These are phyloP conservation scores for Oreohelix idahoensis DNA, from an alignment of 1,140 invertebrate species.

Conservation along the genomic window DNA sequence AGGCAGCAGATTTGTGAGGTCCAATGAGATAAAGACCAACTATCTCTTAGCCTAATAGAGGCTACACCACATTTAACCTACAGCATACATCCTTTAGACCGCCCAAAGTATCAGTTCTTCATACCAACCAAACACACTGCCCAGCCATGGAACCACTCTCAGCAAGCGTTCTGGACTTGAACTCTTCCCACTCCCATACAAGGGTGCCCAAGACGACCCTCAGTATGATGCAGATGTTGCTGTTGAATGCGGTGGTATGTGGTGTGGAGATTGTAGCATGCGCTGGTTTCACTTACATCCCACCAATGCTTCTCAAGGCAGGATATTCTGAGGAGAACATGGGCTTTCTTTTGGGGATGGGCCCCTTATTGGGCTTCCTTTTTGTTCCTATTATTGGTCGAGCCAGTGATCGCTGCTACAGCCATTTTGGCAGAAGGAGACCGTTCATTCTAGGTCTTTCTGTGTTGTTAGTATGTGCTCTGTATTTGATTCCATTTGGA, in stretches of 20 bases:
- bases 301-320: constrained; percentile 75
- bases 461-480: constrained; percentile 68
- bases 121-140: no score
- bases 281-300: constrained; percentile 76
- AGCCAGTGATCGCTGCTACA: constrained; percentile 73
- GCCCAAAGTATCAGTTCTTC: not conserved
- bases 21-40: no score
- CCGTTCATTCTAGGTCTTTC: constrained; percentile 74
- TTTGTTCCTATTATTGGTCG: constrained; percentile 74
- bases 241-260: constrained; percentile 74
- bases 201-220: constrained; percentile 33
- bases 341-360: constrained; percentile 72
- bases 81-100: not conserved
- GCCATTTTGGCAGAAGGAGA: constrained; percentile 71
- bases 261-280: constrained; percentile 75
- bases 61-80: no score
- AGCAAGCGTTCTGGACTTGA: constrained; percentile 30
- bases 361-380: constrained; percentile 73
- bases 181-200: not conserved
- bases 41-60: no score
- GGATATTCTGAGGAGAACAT: constrained; percentile 74
- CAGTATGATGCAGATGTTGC: constrained; percentile 58
- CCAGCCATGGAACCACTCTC: constrained; percentile 38
- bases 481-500: constrained; percentile 71
- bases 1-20: no score